Evolutionary conservation across 2,113 vertebrate genomes (phyloP), one percentile per base, ranked within the genome.

Genomic region (Cricetomys ansorgei): DNA sequence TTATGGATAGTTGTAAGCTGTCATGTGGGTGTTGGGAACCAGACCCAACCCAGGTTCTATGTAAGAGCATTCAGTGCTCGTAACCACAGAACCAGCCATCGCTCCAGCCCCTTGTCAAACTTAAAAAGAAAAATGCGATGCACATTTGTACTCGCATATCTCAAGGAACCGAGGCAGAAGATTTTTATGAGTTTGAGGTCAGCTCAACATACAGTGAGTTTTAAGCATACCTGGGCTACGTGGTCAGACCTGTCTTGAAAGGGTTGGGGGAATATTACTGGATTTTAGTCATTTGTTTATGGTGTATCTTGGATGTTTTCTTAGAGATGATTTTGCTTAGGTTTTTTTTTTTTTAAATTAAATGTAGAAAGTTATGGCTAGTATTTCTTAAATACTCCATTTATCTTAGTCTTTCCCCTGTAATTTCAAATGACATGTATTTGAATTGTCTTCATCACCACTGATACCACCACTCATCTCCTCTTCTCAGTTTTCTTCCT

Each of bases 321-420:
- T 96, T 81, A 50, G 76, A 79, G 53, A 80, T 81, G 91, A 95
- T 86, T 7, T 27, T 55, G n/a, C 43, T 94, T 93, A 91, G 31
- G 37, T 43, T 64, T 76, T 92, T 7, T 23, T 50, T 73, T 83
- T 11, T 62, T 70, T 76, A 40, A 89, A 73, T 37, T 45, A 88
- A n/a, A 80, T 62, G 88, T 96, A 75, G 70, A 75, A 69, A 89
- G 10, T 73, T 62, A 6, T 73, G 76, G n/a, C 73, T 45, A 86
- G 1, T 76, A 0, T 83, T 64, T 92, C 45, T 88, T 73, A 69
- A 92, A 43, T 92, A 73, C 29, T 79, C 23, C 23, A 83, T 40
- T 59, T 81, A 8, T 59, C 59, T 64, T 73, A 31, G 69, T 87
- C 37, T 75, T 64, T 31, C 13, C 21, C 4, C 27, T 69, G 31